Evolutionary conservation across 2,888 invertebrate species (phyloP), one percentile per base, ranked within the genome.

Genomic region (Dynastes grantii): DNA sequence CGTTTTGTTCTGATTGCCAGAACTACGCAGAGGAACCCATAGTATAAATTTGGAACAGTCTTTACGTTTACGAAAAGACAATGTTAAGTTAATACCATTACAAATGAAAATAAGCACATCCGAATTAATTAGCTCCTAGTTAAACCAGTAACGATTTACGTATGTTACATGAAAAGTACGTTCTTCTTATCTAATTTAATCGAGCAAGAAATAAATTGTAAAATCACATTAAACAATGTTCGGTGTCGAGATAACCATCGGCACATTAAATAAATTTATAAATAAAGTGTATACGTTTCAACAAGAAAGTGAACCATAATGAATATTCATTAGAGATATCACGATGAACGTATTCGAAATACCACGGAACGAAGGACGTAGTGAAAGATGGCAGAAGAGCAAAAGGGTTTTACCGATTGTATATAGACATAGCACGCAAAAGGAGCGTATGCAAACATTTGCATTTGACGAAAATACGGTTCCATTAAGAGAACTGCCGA

Each of bases 321-420:
- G 73, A 75, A 75, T 75, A 75, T 75, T 75, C 73, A 75, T 75
- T 75, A 63, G 73, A 13, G 27, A 49, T 27, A 27, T 29, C 29
- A 29, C 49, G 45, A 29, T 63, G 63, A 75, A 61, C 63, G 61
- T 75, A 29, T 45, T 49, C 61, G 61, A 75, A 75, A 45, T 61
- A 45, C 61, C 49, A 45, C 40, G 16, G 13, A 37, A 40, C 61
- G 40, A 45, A 27, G 29, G 49, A 68, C 51, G 68, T 11, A 45
- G 68, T 29, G 29, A 68, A 68, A 68, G 49, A 53, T n/a, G 6
- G 68, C 49, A 40, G 51, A 68, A 51, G 51, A 53, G 37, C 11
- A 68, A 68, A 68, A 45, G 45, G 45, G 45, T 45, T 45, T 45
- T 45, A 8, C 8, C 45, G 32, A 11, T 27, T 13, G 51, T 13